Conservation (phyloP, 2,797 vertebrate genomes). For the Muscicapa striata region DNA sequence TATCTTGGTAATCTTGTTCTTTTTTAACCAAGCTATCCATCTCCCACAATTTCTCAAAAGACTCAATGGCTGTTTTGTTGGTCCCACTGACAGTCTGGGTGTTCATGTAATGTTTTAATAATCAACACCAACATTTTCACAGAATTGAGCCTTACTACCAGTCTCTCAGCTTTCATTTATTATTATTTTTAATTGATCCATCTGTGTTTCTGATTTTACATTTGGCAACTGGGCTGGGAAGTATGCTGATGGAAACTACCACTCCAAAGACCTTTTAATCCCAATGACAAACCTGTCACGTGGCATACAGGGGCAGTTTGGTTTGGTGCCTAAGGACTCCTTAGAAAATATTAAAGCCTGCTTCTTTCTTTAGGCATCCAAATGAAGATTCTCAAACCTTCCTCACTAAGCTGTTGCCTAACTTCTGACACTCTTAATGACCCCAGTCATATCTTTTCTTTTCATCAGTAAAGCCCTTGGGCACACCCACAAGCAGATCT, state of each 20-base stretch:
- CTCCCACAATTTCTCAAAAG: background rate
- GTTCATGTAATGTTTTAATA: background rate
- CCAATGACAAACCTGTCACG: background rate
- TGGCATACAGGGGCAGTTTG: background rate
- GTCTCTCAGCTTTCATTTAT: background rate
- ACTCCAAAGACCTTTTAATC: background rate
- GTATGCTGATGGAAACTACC: background rate
- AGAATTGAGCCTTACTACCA: background rate
- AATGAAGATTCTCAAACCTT: background rate
- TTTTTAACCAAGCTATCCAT: background rate
- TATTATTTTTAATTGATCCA: background rate
- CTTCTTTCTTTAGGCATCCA: background rate
- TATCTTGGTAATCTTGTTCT: background rate
- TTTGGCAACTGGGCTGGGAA: background rate
- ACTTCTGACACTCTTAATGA: conserved; percentile 17
- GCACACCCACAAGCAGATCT: background rate
- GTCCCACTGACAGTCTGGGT: background rate
- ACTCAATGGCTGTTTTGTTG: background rate
- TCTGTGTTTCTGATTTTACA: background rate
- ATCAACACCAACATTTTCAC: background rate
- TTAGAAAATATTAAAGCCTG: background rate
- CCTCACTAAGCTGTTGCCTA: background rate
- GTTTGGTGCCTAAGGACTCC: background rate
- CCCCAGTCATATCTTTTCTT: background rate
- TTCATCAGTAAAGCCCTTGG: conserved; percentile 10